phyloP scores from a whole-genome alignment of 2,888 invertebrate genomes.

The Acleris literana region DNA sequence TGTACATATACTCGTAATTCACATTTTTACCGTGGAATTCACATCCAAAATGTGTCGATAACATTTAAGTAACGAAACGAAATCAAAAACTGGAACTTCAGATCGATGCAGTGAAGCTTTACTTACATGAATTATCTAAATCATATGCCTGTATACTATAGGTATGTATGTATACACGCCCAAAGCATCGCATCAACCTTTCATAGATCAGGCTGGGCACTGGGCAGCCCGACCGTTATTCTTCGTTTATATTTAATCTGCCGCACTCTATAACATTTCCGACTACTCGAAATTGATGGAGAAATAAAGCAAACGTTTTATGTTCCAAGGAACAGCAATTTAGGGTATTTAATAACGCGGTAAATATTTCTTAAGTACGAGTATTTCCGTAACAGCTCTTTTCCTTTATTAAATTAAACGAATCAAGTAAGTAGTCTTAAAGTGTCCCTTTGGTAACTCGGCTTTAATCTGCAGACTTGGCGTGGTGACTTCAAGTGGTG shows the following conservation, averaged over 20 bases:
- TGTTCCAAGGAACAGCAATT: too few relatives aligned
- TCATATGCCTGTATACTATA: constrained; percentile 11
- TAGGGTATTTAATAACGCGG: too few relatives aligned
- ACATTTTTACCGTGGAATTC: too few relatives aligned
- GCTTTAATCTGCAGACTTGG: too few relatives aligned
- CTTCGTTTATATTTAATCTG: constrained; percentile 36
- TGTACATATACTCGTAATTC: too few relatives aligned
- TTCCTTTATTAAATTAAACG: constrained; percentile 12
- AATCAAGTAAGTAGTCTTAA: constrained; percentile 13
- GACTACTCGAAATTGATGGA: constrained; percentile 24
- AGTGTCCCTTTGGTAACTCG: neutral
- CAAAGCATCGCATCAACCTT: constrained; percentile 31
- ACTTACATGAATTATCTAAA: constrained; percentile 16
- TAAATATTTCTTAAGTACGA: neutral
- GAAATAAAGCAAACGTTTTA: neutral
- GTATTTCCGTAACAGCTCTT: constrained; percentile 7
- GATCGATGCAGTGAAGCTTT: neutral
- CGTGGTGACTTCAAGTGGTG: too few relatives aligned
- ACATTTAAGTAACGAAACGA: too few relatives aligned
- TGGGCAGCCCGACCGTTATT: constrained; percentile 26
- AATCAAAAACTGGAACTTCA: too few relatives aligned
- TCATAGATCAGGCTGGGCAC: constrained; percentile 29
- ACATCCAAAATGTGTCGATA: too few relatives aligned
- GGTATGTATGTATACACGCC: constrained; percentile 17
- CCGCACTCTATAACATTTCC: constrained; percentile 25